A percentile compares a stretch with the other conserved stretches of the same genome.
These are phyloP conservation scores for Ariopsis seemanni DNA, from an alignment of 2,113 vertebrate species.

Conservation along the genomic window DNA sequence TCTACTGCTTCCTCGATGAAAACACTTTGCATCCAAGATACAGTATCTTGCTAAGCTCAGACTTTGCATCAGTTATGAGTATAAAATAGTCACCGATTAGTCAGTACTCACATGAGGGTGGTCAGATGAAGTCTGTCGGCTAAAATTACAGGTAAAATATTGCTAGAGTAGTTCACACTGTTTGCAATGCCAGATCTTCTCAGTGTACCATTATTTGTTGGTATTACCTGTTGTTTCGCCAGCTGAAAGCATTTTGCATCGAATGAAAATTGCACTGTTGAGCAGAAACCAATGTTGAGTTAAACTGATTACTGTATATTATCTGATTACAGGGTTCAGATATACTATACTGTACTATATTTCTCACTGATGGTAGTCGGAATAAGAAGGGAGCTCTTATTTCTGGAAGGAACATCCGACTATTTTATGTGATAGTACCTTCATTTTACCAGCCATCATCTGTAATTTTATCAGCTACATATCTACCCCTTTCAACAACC, in stretches of 20 bases:
- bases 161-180: not conserved
- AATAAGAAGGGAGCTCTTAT: not conserved
- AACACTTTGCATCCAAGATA: slow-evolving; percentile 4
- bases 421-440: not conserved
- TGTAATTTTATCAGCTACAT: slow-evolving; percentile 11
- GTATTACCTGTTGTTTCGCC: slow-evolving; percentile 12
- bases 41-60: not conserved
- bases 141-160: not conserved
- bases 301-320: not conserved
- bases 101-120: not conserved
- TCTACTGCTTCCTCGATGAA: not conserved
- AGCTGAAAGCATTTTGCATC: slow-evolving; percentile 13
- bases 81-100: not conserved
- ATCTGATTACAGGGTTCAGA: slow-evolving; percentile 20
- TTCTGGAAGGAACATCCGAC: not conserved
- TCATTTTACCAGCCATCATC: not conserved
- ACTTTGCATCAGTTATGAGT: not conserved
- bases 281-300: slow-evolving; percentile 3
- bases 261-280: slow-evolving; percentile 13
- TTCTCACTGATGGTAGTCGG: not conserved
- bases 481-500: slow-evolving; percentile 31
- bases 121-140: not conserved
- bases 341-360: not conserved
- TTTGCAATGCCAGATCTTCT: not conserved
- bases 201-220: not conserved